A percentile compares a stretch with the other conserved stretches of the same genome.
Evolutionary conservation across 2,888 invertebrate genomes (phyloP).

Genomic region (Eugnorisma glareosa): DNA sequence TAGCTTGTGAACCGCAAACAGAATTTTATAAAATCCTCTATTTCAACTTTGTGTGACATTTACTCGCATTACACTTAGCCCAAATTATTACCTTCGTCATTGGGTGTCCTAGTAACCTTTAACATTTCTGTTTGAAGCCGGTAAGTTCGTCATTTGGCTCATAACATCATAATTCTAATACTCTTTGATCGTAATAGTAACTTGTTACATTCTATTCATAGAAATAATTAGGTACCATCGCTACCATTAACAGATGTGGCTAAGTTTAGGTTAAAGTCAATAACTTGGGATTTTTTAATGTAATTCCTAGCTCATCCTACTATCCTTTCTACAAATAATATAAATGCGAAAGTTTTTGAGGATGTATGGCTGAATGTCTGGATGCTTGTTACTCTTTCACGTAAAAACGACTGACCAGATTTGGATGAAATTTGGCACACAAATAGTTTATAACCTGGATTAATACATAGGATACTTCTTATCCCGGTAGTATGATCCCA

Average conservation of each 20-base stretch:
- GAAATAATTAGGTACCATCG: constrained; percentile 6
- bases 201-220: constrained; percentile 14
- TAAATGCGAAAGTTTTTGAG: no score
- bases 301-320: background rate
- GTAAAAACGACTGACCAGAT: no score
- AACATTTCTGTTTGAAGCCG: constrained; percentile 35
- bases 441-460: no score
- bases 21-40: background rate
- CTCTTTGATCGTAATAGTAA: constrained; percentile 16
- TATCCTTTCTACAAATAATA: no score
- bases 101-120: constrained; percentile 52
- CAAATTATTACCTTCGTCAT: constrained; percentile 42
- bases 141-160: constrained; percentile 25
- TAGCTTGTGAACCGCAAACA: background rate
- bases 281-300: background rate
- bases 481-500: no score
- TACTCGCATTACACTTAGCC: constrained; percentile 8
- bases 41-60: constrained; percentile 18
- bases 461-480: no score
- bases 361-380: no score
- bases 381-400: no score
- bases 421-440: no score
- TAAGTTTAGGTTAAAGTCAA: background rate
- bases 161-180: constrained; percentile 16
- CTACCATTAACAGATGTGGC: background rate